Percentiles rank a stretch among this genome's conserved stretches.
These are phyloP conservation scores for Lepidonotus clava DNA, from an alignment of 2,888 invertebrate genomes.

Conservation along the genomic window DNA sequence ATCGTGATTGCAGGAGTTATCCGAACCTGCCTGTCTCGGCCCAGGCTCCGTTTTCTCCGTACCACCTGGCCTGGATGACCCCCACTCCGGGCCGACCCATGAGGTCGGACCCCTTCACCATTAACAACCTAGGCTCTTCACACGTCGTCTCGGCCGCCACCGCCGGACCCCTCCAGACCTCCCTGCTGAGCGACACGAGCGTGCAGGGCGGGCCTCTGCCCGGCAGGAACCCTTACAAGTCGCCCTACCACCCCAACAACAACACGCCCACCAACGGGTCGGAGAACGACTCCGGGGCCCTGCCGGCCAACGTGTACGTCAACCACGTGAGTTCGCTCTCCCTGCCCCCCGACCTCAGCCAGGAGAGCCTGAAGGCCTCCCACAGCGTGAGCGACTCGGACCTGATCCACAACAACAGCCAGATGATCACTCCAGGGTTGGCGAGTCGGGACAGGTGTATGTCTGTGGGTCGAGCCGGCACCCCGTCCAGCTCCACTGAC, in stretches of 20 bases:
- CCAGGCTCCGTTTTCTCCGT: constrained; percentile 68
- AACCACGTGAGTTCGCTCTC: constrained; percentile 29
- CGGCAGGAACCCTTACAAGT: constrained; percentile 58
- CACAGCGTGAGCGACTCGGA: constrained; percentile 7
- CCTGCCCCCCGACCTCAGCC: background rate
- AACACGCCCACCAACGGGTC: constrained; percentile 71
- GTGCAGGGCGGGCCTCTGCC: constrained; percentile 57
- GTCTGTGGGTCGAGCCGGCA: background rate
- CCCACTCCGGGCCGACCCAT: constrained; percentile 30
- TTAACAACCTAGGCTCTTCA: background rate
- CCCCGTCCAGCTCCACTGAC: background rate
- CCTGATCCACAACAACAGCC: background rate
- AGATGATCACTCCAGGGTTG: background rate
- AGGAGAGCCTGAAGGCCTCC: background rate
- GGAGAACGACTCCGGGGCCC: constrained; percentile 63
- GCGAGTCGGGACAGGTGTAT: background rate
- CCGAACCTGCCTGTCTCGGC: constrained; percentile 58
- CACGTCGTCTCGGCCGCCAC: background rate
- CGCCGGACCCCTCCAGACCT: constrained; percentile 43
- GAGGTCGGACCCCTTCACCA: constrained; percentile 13
- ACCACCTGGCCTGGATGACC: constrained; percentile 69
- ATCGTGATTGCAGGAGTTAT: too few species aligned
- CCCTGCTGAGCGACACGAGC: constrained; percentile 3
- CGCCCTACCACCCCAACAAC: constrained; percentile 69
- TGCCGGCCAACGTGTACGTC: background rate